Evolutionary conservation across 2,888 invertebrate species (phyloP).

Genomic region (Papilio elwesi): DNA sequence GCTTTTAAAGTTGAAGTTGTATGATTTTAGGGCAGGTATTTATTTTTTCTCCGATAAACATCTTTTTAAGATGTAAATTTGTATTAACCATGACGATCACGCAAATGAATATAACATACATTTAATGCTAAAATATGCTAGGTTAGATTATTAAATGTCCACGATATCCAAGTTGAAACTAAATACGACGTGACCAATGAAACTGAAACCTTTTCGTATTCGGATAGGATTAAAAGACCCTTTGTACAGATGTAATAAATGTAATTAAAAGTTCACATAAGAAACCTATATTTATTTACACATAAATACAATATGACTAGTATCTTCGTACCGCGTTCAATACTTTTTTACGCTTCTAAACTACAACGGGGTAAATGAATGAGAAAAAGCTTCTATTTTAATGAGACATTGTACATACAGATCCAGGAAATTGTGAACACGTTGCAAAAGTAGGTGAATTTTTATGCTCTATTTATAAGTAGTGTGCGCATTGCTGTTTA

Average conservation of each 20-base stretch:
- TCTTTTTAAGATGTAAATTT: too few relatives aligned
- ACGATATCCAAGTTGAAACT: too few relatives aligned
- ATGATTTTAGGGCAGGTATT: neutral
- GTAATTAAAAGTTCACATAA: neutral
- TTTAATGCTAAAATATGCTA: too few relatives aligned
- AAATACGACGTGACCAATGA: constrained; percentile 19
- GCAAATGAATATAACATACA: too few relatives aligned
- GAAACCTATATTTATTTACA: neutral
- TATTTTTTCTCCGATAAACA: too few relatives aligned
- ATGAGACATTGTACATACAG: constrained; percentile 24
- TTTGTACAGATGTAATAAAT: too few relatives aligned
- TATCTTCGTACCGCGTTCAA: neutral
- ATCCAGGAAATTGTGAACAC: constrained; percentile 21
- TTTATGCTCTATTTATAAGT: constrained; percentile 17
- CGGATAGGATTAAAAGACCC: neutral
- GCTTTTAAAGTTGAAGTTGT: constrained; percentile 7
- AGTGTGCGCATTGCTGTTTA: constrained; percentile 2
- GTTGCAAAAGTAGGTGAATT: constrained; percentile 10
- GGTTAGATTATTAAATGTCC: too few relatives aligned
- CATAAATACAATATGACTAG: constrained; percentile 9
- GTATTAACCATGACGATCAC: too few relatives aligned
- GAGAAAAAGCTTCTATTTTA: constrained; percentile 31
- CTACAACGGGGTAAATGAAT: constrained; percentile 24
- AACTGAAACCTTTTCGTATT: neutral
- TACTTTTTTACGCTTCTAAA: constrained; percentile 27